These are phyloP conservation scores for Drosophila subquinaria DNA, from an alignment of 2,888 invertebrate species.

Conservation along the genomic window DNA sequence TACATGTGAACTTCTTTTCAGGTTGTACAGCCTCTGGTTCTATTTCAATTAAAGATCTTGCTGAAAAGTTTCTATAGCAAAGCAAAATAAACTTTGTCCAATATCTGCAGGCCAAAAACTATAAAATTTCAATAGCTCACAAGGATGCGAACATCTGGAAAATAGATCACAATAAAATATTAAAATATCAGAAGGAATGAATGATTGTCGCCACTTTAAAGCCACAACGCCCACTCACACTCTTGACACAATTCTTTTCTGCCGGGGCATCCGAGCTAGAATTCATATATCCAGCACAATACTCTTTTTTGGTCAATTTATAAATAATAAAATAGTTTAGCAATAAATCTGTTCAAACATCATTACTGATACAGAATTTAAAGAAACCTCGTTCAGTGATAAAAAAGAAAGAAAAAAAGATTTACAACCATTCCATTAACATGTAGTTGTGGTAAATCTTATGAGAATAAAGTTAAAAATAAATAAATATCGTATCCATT, in stretches of 20 bases:
- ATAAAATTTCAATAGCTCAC: slow-evolving; percentile 52
- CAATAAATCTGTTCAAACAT: slow-evolving; percentile 15
- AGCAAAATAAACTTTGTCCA: slow-evolving; percentile 43
- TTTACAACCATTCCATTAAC: slow-evolving; percentile 32
- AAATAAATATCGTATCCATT: slow-evolving; percentile 16
- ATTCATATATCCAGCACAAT: slow-evolving; percentile 50
- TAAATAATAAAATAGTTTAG: slow-evolving; percentile 53
- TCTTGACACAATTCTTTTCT: slow-evolving; percentile 23
- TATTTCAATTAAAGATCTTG: slow-evolving; percentile 85
- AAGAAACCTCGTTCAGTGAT: slow-evolving; percentile 24
- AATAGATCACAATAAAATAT: slow-evolving; percentile 36
- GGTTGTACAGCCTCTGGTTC: slow-evolving; percentile 87
- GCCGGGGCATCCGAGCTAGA: slow-evolving; percentile 60
- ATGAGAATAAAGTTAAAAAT: slow-evolving; percentile 21
- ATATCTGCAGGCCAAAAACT: slow-evolving; percentile 71
- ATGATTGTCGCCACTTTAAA: slow-evolving; percentile 34
- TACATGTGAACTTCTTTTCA: slow-evolving; percentile 51
- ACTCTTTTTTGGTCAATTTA: slow-evolving; percentile 69
- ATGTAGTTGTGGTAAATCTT: slow-evolving; percentile 25
- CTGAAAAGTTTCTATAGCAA: slow-evolving; percentile 85
- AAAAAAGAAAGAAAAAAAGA: slow-evolving; percentile 15
- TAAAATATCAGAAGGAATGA: slow-evolving; percentile 36
- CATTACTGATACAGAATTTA: slow-evolving; percentile 12
- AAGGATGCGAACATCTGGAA: slow-evolving; percentile 42
- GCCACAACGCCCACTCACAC: slow-evolving; percentile 52